phyloP scores from a whole-genome alignment of 2,113 vertebrate species.

The Scomber scombrus region DNA sequence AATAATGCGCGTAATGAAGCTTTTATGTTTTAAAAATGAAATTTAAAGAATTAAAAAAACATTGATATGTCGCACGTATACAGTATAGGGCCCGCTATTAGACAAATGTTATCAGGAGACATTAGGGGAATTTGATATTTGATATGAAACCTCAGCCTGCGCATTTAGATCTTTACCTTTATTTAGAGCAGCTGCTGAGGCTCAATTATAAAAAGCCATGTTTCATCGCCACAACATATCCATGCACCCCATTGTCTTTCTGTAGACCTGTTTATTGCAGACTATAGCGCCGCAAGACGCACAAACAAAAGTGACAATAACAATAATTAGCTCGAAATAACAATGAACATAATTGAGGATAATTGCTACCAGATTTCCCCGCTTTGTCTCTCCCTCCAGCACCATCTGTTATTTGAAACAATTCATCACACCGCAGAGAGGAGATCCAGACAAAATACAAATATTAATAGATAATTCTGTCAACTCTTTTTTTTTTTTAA shows the following conservation, averaged over 20 bases:
- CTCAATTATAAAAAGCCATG: conserved; percentile 62
- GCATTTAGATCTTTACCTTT: conserved; percentile 54
- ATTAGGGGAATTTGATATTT: conserved; percentile 5
- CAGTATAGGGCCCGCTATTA: conserved; percentile 9
- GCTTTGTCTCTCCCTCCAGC: conserved; percentile 66
- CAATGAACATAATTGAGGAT: conserved; percentile 81
- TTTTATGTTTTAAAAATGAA: background rate
- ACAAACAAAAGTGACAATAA: conserved; percentile 81
- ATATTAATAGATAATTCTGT: conserved; percentile 66
- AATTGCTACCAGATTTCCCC: conserved; percentile 75
- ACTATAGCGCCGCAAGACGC: conserved; percentile 63
- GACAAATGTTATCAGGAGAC: conserved; percentile 9
- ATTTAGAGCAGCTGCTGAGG: conserved; percentile 58
- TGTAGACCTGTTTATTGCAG: conserved; percentile 43
- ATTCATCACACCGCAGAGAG: conserved; percentile 57
- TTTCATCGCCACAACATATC: conserved; percentile 60
- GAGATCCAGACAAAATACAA: conserved; percentile 61
- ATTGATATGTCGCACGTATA: background rate
- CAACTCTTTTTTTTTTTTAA: conserved; percentile 19
- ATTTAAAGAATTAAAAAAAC: background rate
- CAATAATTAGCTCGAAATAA: conserved; percentile 84
- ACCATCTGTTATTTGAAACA: conserved; percentile 76
- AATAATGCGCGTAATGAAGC: background rate
- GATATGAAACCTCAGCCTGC: conserved; percentile 31
- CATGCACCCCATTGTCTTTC: conserved; percentile 61